phyloP scores from a whole-genome alignment of 2,797 vertebrate species.

The Discoglossus pictus region DNA sequence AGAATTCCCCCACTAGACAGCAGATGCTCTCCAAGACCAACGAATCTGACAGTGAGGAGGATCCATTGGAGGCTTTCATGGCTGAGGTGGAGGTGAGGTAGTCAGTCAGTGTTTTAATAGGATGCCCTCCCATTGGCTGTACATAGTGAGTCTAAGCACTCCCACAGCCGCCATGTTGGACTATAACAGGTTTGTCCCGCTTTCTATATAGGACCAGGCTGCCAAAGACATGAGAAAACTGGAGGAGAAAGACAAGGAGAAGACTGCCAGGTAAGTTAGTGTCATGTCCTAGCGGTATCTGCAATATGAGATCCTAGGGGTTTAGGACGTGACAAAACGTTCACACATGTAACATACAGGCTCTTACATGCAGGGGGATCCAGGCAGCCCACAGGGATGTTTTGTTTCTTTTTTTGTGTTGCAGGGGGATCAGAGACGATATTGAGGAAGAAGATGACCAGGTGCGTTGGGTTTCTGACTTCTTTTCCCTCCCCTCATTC shows the following conservation, averaged over 20 bases:
- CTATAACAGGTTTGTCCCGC: background rate
- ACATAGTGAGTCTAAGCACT: too few relatives aligned
- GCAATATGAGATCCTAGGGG: background rate
- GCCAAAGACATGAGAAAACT: conserved; percentile 96
- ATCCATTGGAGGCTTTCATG: conserved; percentile 97
- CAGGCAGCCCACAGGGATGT: conserved; percentile 99
- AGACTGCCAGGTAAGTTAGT: conserved; percentile 89
- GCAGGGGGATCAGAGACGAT: conserved; percentile 99
- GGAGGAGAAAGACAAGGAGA: conserved; percentile 95
- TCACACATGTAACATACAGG: background rate
- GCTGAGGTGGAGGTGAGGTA: conserved; percentile 97
- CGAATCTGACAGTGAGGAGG: conserved; percentile 96
- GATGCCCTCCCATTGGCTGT: too few relatives aligned
- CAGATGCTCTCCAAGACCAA: conserved; percentile 84
- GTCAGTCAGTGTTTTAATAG: too few relatives aligned
- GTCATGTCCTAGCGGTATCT: conserved; percentile 52
- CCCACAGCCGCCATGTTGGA: too few relatives aligned
- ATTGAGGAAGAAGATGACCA: conserved; percentile 99
- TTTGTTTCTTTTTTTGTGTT: conserved; percentile 99
- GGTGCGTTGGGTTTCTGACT: conserved; percentile 99
- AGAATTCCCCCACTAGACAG: conserved; percentile 95
- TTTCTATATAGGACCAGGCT: conserved; percentile 84
- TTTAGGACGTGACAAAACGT: too few relatives aligned
- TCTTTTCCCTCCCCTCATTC: conserved; percentile 62
- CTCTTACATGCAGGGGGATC: conserved; percentile 73